Conservation (phyloP, 2,888 invertebrate genomes). For the Folsomia candida region DNA sequence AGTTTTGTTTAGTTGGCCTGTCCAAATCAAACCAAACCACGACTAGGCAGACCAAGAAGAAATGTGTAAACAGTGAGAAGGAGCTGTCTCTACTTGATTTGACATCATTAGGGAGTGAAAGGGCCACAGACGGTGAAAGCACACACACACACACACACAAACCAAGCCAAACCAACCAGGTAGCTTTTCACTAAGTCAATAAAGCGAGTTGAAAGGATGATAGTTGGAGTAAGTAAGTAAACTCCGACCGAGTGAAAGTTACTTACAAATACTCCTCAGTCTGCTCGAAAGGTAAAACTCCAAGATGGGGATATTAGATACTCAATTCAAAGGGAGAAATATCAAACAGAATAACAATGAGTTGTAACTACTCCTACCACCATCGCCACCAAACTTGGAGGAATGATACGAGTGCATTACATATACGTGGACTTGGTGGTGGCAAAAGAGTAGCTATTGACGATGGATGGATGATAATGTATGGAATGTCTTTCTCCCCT, state of each 20-base stretch:
- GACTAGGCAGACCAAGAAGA: slow-evolving; percentile 25
- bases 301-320: slow-evolving; percentile 9
- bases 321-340: slow-evolving; percentile 15
- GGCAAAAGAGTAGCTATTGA: too few species aligned
- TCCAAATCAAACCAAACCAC: slow-evolving; percentile 20
- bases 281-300: too few species aligned
- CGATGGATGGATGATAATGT: too few species aligned
- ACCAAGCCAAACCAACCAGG: slow-evolving; percentile 4
- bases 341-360: slow-evolving; percentile 22
- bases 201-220: slow-evolving; percentile 10
- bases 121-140: slow-evolving; percentile 2
- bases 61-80: slow-evolving; percentile 41
- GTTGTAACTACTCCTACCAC: neutral
- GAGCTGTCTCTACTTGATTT: slow-evolving; percentile 43
- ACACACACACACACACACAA: too few species aligned
- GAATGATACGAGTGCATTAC: too few species aligned
- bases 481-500: too few species aligned
- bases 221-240: neutral
- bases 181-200: slow-evolving; percentile 20
- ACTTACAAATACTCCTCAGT: neutral
- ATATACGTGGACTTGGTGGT: too few species aligned
- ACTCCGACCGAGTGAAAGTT: slow-evolving; percentile 3
- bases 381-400: too few species aligned
- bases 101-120: slow-evolving; percentile 35
- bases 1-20: slow-evolving; percentile 8